phyloP scores from a whole-genome alignment of 2,113 vertebrate genomes.

The Indicator indicator region DNA sequence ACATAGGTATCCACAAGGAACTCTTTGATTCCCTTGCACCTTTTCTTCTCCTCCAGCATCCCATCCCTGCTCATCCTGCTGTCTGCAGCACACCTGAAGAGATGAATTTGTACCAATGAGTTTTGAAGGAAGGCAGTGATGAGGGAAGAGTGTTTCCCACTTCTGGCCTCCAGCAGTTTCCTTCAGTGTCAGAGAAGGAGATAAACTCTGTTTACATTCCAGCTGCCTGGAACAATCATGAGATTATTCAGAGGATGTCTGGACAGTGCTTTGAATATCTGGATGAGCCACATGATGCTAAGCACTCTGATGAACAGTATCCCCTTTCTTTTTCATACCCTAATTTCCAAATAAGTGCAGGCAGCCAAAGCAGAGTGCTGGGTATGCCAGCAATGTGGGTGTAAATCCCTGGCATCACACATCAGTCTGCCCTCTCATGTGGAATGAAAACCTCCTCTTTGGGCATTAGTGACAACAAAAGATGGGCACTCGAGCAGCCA shows the following conservation, averaged over 20 bases:
- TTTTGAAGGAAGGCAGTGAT: neutral
- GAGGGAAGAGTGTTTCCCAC: neutral
- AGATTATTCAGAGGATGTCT: neutral
- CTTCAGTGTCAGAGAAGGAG: neutral
- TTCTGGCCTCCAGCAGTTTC: neutral
- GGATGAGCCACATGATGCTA: neutral
- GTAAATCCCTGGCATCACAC: conserved; percentile 44
- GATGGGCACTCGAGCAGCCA: neutral
- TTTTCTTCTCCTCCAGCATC: neutral
- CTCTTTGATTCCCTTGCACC: neutral
- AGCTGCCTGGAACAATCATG: neutral
- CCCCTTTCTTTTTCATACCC: neutral
- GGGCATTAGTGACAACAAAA: conserved; percentile 33
- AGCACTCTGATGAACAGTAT: neutral
- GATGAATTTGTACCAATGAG: neutral
- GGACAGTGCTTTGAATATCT: neutral
- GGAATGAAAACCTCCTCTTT: conserved; percentile 24
- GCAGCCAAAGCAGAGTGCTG: neutral
- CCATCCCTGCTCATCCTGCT: neutral
- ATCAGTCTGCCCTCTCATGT: conserved; percentile 51
- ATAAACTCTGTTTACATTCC: conserved; percentile 15
- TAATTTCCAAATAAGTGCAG: neutral
- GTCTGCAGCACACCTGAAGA: neutral
- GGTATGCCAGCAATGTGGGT: conserved; percentile 47
- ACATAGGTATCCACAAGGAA: neutral